These are phyloP conservation scores for Yponomeuta plumbellus DNA, from an alignment of 2,888 invertebrate species.

Conservation along the genomic window DNA sequence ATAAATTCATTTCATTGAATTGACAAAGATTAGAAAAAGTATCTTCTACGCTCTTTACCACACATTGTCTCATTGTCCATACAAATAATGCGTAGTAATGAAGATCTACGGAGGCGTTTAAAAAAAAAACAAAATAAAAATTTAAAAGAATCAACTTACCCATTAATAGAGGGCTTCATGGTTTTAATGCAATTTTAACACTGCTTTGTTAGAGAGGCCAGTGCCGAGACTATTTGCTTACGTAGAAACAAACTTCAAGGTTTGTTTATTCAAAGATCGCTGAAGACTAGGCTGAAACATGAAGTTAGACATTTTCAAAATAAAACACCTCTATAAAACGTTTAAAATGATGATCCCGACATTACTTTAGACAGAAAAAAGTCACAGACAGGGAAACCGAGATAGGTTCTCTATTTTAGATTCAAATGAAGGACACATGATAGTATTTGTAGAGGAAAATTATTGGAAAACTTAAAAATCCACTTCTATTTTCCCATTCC, in stretches of 20 bases:
- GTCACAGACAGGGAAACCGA: neutral
- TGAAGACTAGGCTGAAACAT: neutral
- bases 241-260: constrained; percentile 33
- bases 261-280: constrained; percentile 35
- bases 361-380: neutral
- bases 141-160: constrained; percentile 31
- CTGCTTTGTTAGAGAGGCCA: neutral
- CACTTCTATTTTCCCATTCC: neutral
- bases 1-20: no score
- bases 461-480: neutral
- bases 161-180: constrained; percentile 39
- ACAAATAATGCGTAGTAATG: no score
- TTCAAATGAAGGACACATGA: neutral
- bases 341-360: no score
- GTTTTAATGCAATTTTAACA: constrained; percentile 21
- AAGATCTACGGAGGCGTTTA: no score
- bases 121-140: no score
- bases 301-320: neutral
- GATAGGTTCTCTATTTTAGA: neutral
- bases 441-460: neutral
- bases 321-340: no score
- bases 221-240: neutral
- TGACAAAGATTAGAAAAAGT: no score
- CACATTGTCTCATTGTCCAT: no score
- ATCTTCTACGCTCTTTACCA: no score